phyloP scores from a whole-genome alignment of 2,888 invertebrate species.

The Saturnia japonica region DNA sequence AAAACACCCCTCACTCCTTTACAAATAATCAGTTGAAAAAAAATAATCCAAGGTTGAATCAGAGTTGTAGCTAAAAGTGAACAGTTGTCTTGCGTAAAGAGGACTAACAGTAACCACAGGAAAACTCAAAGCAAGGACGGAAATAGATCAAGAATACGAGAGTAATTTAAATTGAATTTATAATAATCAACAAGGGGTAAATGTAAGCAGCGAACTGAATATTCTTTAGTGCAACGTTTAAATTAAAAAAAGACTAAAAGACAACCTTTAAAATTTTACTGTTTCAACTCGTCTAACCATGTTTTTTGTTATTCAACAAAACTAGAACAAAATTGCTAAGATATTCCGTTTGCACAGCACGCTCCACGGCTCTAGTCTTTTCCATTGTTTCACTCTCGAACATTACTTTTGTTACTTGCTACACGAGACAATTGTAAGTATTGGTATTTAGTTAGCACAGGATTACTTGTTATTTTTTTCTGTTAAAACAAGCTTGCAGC shows the following conservation, averaged over 20 bases:
- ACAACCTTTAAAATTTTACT: background rate
- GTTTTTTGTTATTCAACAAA: conserved; percentile 9
- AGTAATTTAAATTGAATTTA: background rate
- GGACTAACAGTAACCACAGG: no score
- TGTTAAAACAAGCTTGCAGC: background rate
- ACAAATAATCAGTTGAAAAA: no score
- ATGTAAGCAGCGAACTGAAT: no score
- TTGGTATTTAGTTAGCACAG: conserved; percentile 2
- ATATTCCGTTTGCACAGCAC: conserved; percentile 21
- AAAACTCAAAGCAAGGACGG: no score
- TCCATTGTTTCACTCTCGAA: conserved; percentile 6
- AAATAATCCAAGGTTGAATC: no score
- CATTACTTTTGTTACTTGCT: conserved; percentile 1
- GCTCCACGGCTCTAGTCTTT: conserved; percentile 14
- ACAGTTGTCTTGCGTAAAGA: no score
- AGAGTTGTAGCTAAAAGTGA: no score
- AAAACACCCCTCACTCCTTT: no score
- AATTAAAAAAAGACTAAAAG: background rate
- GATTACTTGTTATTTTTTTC: background rate
- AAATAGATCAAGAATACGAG: no score
- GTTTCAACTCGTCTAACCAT: background rate
- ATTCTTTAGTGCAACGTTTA: background rate
- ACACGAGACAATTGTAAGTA: conserved; percentile 5
- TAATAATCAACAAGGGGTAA: background rate
- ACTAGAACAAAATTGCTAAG: conserved; percentile 17